phyloP scores from a whole-genome alignment of 2,113 vertebrate genomes.

The Aegithalos caudatus region DNA sequence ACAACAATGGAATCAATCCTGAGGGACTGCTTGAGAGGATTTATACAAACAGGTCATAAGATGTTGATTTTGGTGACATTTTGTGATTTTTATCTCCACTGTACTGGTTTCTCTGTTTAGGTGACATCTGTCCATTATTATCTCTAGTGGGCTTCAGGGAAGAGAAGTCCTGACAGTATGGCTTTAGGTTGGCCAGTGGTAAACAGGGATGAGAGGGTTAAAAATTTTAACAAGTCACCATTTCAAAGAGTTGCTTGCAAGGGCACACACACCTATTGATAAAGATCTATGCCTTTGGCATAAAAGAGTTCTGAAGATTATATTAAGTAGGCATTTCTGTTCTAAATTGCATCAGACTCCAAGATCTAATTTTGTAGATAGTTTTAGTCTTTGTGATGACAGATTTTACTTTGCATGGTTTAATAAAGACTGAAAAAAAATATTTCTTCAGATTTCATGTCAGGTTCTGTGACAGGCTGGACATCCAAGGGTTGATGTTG shows the following conservation, averaged over 20 bases:
- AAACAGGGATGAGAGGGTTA: neutral
- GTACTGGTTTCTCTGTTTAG: neutral
- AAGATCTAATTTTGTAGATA: neutral
- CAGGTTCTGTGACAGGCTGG: neutral
- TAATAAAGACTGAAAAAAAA: neutral
- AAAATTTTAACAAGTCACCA: neutral
- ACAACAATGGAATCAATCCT: neutral
- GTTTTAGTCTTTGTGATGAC: neutral
- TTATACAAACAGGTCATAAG: neutral
- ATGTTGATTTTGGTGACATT: neutral
- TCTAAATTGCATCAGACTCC: conserved; percentile 20
- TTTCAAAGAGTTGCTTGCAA: neutral
- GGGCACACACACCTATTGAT: neutral
- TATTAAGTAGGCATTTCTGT: conserved; percentile 6
- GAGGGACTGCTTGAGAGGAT: neutral
- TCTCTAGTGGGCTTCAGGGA: neutral
- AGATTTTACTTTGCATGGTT: neutral
- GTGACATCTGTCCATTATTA: neutral
- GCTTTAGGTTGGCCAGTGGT: neutral
- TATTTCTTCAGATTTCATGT: neutral
- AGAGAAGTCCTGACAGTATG: neutral
- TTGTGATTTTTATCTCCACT: neutral
- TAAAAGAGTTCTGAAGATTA: neutral
- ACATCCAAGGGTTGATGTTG: neutral
- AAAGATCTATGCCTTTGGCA: conserved; percentile 38